Percentiles rank a stretch among this genome's conserved stretches.
These are phyloP conservation scores for Neotragus moschatus DNA, from an alignment of 2,113 vertebrate species.

Conservation along the genomic window DNA sequence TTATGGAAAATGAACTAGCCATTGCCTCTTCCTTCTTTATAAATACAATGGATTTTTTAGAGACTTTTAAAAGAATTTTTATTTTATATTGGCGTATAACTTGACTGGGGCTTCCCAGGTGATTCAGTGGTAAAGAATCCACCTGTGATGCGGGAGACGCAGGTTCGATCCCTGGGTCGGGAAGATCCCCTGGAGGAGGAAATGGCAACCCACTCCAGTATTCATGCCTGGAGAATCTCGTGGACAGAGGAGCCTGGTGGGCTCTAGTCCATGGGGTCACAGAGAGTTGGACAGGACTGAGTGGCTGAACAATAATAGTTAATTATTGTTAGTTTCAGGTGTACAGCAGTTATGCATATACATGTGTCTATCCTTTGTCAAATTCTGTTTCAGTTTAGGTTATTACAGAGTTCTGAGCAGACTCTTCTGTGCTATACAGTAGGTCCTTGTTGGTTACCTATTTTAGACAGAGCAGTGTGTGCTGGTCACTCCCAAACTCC, in stretches of 20 bases:
- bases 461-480: background rate
- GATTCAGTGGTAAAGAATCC: background rate
- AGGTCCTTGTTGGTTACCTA: background rate
- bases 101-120: background rate
- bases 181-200: background rate
- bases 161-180: background rate
- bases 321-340: background rate
- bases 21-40: background rate
- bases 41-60: background rate
- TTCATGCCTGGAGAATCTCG: background rate
- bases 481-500: background rate
- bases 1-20: background rate
- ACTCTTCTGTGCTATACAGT: background rate
- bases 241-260: background rate
- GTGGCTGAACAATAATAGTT: background rate
- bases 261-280: background rate
- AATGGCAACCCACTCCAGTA: background rate
- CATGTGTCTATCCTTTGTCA: background rate
- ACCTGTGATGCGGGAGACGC: background rate
- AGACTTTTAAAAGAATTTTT: background rate
- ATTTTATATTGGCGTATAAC: background rate
- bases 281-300: background rate
- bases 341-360: background rate
- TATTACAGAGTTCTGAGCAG: background rate
- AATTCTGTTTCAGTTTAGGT: background rate